A percentile compares a stretch with the other conserved stretches of the same genome.
phyloP scores from a whole-genome alignment of 2,888 invertebrate genomes.

The Apamea crenata region DNA sequence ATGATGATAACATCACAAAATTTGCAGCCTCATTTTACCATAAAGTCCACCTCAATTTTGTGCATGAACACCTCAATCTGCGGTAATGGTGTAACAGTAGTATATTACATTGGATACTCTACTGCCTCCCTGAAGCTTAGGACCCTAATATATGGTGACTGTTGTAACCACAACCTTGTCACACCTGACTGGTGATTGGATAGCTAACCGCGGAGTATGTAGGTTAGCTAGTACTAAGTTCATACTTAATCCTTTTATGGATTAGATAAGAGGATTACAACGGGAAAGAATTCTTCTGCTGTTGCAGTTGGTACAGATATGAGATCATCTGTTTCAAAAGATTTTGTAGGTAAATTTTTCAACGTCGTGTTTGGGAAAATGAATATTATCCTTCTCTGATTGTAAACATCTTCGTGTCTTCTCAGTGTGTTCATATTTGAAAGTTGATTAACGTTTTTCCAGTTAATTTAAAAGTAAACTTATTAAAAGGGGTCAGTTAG shows the following conservation, averaged over 20 bases:
- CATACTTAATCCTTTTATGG: constrained; percentile 32
- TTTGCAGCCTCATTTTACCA: neutral
- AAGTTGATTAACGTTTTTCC: no score
- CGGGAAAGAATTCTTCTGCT: constrained; percentile 1
- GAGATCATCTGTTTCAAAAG: constrained; percentile 9
- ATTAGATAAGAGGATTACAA: constrained; percentile 29
- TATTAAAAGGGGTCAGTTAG: neutral
- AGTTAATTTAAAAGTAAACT: neutral
- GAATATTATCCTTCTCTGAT: neutral
- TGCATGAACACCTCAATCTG: constrained; percentile 57
- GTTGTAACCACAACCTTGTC: constrained; percentile 84
- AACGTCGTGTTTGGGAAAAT: neutral
- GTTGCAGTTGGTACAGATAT: constrained; percentile 2
- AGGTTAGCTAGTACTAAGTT: constrained; percentile 68
- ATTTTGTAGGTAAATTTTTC: constrained; percentile 2
- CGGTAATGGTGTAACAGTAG: constrained; percentile 64
- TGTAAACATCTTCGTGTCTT: neutral
- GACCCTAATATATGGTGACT: constrained; percentile 81
- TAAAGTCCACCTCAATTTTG: constrained; percentile 37
- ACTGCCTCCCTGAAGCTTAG: constrained; percentile 75
- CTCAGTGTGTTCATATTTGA: neutral
- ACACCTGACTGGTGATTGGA: constrained; percentile 73
- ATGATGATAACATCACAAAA: constrained; percentile 1
- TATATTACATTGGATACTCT: constrained; percentile 56
- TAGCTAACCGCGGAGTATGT: constrained; percentile 76